phyloP scores from a whole-genome alignment of 2,797 vertebrate species.

The Gila robusta region DNA sequence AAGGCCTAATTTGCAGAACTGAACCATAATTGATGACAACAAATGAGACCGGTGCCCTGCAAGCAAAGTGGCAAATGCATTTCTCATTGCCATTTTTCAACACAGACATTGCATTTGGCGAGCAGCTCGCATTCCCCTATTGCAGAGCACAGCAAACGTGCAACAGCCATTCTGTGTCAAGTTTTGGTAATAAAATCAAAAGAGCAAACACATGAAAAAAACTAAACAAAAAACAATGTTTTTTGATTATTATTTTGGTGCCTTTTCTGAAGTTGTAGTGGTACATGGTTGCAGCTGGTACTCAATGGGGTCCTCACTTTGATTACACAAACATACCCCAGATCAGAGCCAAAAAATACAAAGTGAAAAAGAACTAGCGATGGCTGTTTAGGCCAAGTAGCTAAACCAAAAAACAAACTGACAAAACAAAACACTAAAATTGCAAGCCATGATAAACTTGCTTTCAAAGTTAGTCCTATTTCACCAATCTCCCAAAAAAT shows the following conservation, averaged over 20 bases:
- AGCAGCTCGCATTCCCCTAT: not conserved
- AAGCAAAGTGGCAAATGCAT: constrained; percentile 12
- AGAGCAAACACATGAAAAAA: not conserved
- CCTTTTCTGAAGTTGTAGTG: not conserved
- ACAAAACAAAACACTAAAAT: not conserved
- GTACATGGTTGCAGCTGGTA: not conserved
- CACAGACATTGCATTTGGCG: constrained; percentile 7
- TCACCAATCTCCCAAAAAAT: constrained; percentile 8
- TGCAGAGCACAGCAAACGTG: not conserved
- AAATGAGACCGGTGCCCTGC: not conserved
- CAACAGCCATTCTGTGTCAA: constrained; percentile 11
- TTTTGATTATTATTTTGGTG: not conserved
- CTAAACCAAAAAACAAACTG: not conserved
- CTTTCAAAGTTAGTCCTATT: not conserved
- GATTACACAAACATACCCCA: not conserved
- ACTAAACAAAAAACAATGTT: not conserved
- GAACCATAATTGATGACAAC: constrained; percentile 7
- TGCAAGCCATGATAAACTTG: not conserved
- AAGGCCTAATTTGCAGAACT: constrained; percentile 10
- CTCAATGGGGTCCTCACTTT: not conserved
- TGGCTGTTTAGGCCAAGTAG: not conserved
- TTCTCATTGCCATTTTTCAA: constrained; percentile 22
- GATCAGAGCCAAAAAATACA: not conserved
- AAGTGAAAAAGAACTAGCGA: not conserved
- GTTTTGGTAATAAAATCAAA: constrained; percentile 6